Percentiles rank a stretch among this genome's conserved stretches.
Conservation (phyloP, 2,113 vertebrate species). For the Genyomyrus donnyi region DNA sequence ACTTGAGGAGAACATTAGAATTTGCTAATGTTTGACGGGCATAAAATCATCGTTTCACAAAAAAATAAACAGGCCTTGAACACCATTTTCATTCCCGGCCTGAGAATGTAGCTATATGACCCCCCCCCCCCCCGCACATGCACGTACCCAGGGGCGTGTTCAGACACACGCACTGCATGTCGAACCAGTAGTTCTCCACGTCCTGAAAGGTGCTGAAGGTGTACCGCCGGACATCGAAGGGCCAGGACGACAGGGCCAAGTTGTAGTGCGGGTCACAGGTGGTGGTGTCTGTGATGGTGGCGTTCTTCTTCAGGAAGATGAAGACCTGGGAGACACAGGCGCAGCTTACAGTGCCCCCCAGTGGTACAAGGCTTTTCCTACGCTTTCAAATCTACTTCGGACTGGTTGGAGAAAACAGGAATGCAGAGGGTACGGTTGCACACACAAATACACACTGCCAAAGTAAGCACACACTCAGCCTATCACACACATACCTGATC, state of each 20-base stretch:
- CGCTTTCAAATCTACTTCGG: neutral
- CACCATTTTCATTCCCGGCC: neutral
- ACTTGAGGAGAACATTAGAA: neutral
- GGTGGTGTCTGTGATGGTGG: constrained; percentile 81
- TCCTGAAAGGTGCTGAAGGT: constrained; percentile 67
- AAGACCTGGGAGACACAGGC: constrained; percentile 62
- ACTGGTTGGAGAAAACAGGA: neutral
- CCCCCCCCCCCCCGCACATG: neutral
- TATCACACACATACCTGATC: constrained; percentile 70
- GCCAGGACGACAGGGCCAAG: constrained; percentile 68
- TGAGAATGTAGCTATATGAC: neutral
- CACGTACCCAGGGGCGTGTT: constrained; percentile 83
- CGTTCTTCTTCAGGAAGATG: constrained; percentile 72
- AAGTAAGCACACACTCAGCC: neutral
- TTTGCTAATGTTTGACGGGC: neutral
- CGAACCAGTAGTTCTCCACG: constrained; percentile 90
- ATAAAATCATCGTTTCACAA: neutral
- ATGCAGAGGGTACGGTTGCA: neutral
- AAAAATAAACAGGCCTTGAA: neutral
- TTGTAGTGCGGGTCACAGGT: constrained; percentile 89
- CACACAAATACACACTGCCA: neutral
- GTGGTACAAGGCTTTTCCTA: neutral
- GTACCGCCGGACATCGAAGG: constrained; percentile 74
- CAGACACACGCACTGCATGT: constrained; percentile 90
- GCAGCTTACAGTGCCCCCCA: neutral